Evolutionary conservation across 2,888 invertebrate species (phyloP).

Genomic region (Frankliniella intonsa): DNA sequence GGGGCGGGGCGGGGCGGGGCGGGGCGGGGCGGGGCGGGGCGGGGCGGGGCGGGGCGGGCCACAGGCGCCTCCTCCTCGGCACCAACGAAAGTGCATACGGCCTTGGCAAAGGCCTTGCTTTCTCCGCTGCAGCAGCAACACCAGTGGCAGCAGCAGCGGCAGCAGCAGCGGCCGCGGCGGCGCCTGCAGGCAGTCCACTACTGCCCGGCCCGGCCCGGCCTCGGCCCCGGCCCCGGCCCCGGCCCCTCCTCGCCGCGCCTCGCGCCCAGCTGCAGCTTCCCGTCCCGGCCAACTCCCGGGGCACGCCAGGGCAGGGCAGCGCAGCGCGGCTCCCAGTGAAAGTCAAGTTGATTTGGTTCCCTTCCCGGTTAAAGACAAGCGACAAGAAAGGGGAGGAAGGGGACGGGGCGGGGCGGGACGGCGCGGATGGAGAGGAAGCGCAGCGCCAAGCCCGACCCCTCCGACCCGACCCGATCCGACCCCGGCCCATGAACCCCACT

Average conservation of each 20-base stretch:
- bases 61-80: background rate
- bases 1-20: too few relatives aligned
- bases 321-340: background rate
- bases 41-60: background rate
- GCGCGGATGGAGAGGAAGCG: too few relatives aligned
- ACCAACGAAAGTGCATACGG: conserved; percentile 17
- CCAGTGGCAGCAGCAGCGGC: background rate
- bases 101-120: conserved; percentile 26
- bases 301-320: too few relatives aligned
- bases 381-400: too few relatives aligned
- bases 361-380: background rate
- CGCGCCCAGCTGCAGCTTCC: background rate
- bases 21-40: background rate
- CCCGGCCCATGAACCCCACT: too few relatives aligned
- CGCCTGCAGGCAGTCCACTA: too few relatives aligned
- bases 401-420: too few relatives aligned
- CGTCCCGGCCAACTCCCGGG: background rate
- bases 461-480: too few relatives aligned
- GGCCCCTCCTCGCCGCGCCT: too few relatives aligned
- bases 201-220: too few relatives aligned
- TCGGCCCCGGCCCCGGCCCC: too few relatives aligned
- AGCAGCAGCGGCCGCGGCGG: background rate
- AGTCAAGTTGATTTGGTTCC: background rate
- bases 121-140: background rate
- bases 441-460: too few relatives aligned